Percentiles rank a stretch among this genome's conserved stretches.
Evolutionary conservation across 1,140 invertebrate genomes (phyloP).

Genomic region (Tachypleus tridentatus): DNA sequence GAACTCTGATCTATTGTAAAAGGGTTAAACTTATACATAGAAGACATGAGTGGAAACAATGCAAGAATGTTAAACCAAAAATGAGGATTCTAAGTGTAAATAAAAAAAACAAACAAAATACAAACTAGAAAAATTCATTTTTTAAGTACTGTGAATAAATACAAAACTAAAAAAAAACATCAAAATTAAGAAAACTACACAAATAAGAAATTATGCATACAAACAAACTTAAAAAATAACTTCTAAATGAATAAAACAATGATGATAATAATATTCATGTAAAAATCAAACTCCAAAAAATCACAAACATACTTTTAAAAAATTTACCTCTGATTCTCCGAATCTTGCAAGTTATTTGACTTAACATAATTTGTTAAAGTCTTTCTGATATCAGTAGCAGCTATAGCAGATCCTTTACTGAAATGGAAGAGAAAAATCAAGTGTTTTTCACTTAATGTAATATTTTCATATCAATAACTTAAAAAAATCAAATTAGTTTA

Average conservation of each 20-base stretch:
- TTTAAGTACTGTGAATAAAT: neutral
- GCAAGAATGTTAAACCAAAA: neutral
- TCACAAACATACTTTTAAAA: neutral
- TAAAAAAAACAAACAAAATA: conserved; percentile 9
- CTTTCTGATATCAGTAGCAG: conserved; percentile 51
- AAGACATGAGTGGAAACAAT: too few species aligned
- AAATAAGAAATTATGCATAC: too few species aligned
- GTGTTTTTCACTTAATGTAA: conserved; percentile 9
- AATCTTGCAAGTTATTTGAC: conserved; percentile 49
- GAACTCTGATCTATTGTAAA: too few species aligned
- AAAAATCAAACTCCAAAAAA: too few species aligned
- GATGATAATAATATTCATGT: too few species aligned
- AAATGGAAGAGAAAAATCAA: conserved; percentile 24
- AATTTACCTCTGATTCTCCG: conserved; percentile 30
- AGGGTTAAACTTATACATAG: too few species aligned
- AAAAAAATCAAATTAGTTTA: conserved; percentile 28
- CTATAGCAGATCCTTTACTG: conserved; percentile 61
- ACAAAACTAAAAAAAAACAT: too few species aligned
- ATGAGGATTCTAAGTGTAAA: conserved; percentile 1
- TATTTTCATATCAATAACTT: conserved; percentile 6
- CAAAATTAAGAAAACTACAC: too few species aligned
- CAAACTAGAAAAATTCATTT: conserved; percentile 11
- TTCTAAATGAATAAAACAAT: too few species aligned
- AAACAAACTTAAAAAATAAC: too few species aligned
- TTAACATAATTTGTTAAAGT: conserved; percentile 65